These are phyloP conservation scores for Adelognathus sp. DNA, from an alignment of 2,888 invertebrate genomes.

Conservation along the genomic window DNA sequence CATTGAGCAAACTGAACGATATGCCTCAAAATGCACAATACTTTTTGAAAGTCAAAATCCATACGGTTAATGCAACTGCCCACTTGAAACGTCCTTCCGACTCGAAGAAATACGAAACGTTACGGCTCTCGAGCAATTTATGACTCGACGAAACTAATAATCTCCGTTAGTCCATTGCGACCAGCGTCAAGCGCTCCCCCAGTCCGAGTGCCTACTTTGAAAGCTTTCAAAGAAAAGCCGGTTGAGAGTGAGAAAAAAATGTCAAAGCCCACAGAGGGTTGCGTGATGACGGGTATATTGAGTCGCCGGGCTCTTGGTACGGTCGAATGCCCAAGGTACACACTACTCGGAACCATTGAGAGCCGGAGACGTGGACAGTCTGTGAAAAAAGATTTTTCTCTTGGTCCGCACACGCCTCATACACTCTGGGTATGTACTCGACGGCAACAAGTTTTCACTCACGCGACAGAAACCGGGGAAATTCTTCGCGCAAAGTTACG, in stretches of 20 bases:
- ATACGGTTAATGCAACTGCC: no score
- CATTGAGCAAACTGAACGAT: no score
- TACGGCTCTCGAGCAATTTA: not conserved
- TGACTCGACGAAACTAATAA: not conserved
- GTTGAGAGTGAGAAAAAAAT: constrained; percentile 29
- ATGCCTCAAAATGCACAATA: no score
- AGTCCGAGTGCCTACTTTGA: constrained; percentile 36
- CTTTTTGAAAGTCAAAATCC: no score
- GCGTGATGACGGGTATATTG: not conserved
- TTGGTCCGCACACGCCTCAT: not conserved
- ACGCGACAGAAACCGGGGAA: not conserved
- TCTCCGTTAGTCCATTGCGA: not conserved
- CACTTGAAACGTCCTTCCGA: no score
- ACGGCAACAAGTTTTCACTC: constrained; percentile 25
- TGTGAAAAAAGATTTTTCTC: not conserved
- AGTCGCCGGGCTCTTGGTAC: constrained; percentile 26
- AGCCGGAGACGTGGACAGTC: not conserved
- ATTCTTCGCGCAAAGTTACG: not conserved
- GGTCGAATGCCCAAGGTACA: constrained; percentile 16
- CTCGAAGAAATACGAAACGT: no score
- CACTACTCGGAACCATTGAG: not conserved
- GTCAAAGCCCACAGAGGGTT: constrained; percentile 39
- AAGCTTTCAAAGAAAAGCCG: constrained; percentile 44
- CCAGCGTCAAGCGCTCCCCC: constrained; percentile 20
- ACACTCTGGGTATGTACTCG: not conserved